A percentile compares a stretch with the other conserved stretches of the same genome.
Evolutionary conservation across 2,113 vertebrate species (phyloP).

Genomic region (Lepidiolamprologus cunningtoni): DNA sequence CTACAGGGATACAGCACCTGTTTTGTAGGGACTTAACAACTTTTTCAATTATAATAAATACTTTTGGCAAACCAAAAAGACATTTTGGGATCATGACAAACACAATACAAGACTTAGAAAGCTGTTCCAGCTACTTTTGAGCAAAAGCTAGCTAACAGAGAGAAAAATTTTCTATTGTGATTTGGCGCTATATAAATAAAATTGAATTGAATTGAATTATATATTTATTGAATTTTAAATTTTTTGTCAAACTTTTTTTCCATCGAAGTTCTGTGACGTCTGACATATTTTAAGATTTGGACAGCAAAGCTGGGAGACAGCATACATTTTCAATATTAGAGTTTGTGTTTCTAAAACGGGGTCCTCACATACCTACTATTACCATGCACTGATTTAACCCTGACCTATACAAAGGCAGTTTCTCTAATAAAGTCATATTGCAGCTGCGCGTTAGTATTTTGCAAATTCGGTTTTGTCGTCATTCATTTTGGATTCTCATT

Average conservation of each 20-base stretch:
- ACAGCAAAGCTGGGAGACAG: background rate
- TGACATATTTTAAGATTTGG: background rate
- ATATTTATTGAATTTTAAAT: background rate
- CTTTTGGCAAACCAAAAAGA: background rate
- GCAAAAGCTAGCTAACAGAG: background rate
- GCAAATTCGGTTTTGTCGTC: background rate
- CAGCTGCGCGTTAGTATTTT: background rate
- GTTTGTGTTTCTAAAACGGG: background rate
- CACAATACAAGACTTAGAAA: background rate
- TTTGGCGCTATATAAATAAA: too few species aligned
- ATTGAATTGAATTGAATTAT: too few species aligned
- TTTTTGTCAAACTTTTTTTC: background rate
- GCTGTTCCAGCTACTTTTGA: background rate
- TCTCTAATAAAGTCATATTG: background rate
- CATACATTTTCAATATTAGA: background rate
- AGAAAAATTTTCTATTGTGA: background rate
- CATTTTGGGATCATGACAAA: background rate
- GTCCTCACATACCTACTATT: background rate
- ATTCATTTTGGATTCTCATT: background rate
- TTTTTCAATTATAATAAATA: background rate
- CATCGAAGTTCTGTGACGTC: background rate
- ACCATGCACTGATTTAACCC: background rate
- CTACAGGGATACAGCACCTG: background rate
- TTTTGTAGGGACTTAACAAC: background rate
- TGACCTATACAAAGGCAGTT: background rate